Conservation (phyloP, 2,888 invertebrate genomes). For the Chloromyia formosa region DNA sequence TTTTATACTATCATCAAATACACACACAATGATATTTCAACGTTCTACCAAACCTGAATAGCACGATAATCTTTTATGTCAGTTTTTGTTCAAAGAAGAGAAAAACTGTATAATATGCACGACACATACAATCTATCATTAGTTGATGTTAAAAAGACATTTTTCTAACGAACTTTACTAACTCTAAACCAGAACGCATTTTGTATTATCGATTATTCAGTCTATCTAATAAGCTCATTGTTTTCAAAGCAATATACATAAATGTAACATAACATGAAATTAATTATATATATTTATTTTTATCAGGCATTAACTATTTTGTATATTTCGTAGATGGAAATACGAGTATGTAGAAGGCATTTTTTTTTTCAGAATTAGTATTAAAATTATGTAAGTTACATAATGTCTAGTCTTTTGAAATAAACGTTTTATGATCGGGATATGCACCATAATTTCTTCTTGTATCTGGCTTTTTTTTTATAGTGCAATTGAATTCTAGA, state of each 20-base stretch:
- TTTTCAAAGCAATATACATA: constrained; percentile 25
- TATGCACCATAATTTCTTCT: neutral
- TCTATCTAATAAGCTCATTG: neutral
- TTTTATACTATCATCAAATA: too few relatives aligned
- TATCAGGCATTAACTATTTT: constrained; percentile 6
- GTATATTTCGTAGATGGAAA: neutral
- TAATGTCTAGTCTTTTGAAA: constrained; percentile 41
- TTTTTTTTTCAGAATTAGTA: neutral
- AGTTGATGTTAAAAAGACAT: neutral
- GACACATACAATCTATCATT: neutral
- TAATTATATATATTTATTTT: constrained; percentile 5
- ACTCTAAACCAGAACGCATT: neutral
- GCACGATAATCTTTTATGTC: too few relatives aligned
- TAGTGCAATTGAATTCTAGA: too few relatives aligned
- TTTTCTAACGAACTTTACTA: neutral
- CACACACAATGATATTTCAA: too few relatives aligned
- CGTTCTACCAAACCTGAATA: too few relatives aligned
- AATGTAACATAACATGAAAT: neutral
- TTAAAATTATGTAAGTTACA: constrained; percentile 27
- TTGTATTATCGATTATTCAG: neutral
- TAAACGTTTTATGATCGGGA: constrained; percentile 15
- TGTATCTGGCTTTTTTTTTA: too few relatives aligned
- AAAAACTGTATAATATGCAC: too few relatives aligned
- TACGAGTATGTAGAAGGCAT: neutral
- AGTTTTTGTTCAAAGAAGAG: too few relatives aligned